A percentile compares a stretch with the other conserved stretches of the same genome.
These are phyloP conservation scores for Sarcophaga caerulescens DNA, from an alignment of 2,888 invertebrate genomes.

Conservation along the genomic window DNA sequence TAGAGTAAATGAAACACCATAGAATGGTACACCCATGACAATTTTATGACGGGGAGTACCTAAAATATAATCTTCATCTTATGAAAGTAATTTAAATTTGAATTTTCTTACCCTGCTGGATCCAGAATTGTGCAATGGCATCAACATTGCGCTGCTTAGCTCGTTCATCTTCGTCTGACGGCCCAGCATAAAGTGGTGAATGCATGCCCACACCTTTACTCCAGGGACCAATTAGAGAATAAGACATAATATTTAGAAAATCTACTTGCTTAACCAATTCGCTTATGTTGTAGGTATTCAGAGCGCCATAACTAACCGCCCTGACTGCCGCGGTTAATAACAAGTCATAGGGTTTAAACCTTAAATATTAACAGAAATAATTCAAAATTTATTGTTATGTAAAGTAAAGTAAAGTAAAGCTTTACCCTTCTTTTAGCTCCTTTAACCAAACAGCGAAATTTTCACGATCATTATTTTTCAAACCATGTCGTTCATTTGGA, in stretches of 20 bases:
- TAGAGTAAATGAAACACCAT: slow-evolving; percentile 87
- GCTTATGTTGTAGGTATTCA: slow-evolving; percentile 74
- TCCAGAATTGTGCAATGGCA: slow-evolving; percentile 91
- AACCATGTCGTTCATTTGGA: slow-evolving; percentile 81
- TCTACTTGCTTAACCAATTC: slow-evolving; percentile 83
- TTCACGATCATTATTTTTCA: slow-evolving; percentile 61
- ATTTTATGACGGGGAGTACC: slow-evolving; percentile 85
- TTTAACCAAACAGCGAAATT: slow-evolving; percentile 69
- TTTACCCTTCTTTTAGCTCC: slow-evolving; percentile 71
- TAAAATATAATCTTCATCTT: not conserved
- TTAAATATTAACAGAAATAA: not conserved
- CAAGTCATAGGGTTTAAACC: slow-evolving; percentile 24
- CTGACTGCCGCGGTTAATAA: slow-evolving; percentile 82
- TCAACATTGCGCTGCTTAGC: slow-evolving; percentile 87
- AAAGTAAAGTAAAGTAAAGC: too few relatives aligned
- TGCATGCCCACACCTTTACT: slow-evolving; percentile 85
- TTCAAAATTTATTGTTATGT: too few relatives aligned
- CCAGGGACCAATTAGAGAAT: slow-evolving; percentile 88
- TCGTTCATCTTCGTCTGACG: slow-evolving; percentile 77
- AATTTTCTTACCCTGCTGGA: slow-evolving; percentile 84
- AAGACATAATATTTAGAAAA: slow-evolving; percentile 87
- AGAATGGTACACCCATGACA: slow-evolving; percentile 86
- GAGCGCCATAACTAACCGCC: slow-evolving; percentile 73
- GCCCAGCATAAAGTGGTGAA: slow-evolving; percentile 84
- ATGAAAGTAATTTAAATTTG: not conserved